A percentile compares a stretch with the other conserved stretches of the same genome.
phyloP scores from a whole-genome alignment of 2,113 vertebrate genomes.

The Chascanopsetta lugubris region DNA sequence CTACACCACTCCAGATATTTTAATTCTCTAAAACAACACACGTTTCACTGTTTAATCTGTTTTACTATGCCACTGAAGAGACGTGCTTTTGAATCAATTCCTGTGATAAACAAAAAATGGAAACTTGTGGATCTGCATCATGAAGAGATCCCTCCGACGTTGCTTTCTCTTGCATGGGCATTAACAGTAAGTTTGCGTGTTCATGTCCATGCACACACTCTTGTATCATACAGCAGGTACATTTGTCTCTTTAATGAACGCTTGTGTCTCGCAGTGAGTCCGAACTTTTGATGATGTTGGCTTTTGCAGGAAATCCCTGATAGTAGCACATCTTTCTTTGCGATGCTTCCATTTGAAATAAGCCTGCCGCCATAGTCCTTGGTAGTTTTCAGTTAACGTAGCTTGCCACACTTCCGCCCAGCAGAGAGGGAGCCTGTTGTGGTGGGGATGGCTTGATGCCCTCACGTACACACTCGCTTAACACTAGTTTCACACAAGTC shows the following conservation, averaged over 20 bases:
- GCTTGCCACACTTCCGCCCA: constrained; percentile 10
- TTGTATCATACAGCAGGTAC: too few relatives aligned
- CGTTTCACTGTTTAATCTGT: too few relatives aligned
- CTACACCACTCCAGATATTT: background rate
- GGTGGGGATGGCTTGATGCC: constrained; percentile 26
- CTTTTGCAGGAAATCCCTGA: background rate
- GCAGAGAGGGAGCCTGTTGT: constrained; percentile 19
- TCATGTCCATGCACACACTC: too few relatives aligned
- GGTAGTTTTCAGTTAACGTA: constrained; percentile 8
- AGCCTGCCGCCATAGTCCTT: constrained; percentile 6
- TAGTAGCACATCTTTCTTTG: constrained; percentile 4
- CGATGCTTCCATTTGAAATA: background rate
- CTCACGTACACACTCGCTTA: constrained; percentile 26
- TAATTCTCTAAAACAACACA: background rate
- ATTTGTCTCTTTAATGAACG: too few relatives aligned
- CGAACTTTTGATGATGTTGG: background rate
- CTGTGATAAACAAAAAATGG: too few relatives aligned
- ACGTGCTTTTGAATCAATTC: too few relatives aligned
- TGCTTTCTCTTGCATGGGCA: too few relatives aligned
- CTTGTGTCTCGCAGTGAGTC: background rate
- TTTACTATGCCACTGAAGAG: too few relatives aligned
- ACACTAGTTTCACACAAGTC: constrained; percentile 57
- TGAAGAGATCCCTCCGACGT: too few relatives aligned
- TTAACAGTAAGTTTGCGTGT: too few relatives aligned
- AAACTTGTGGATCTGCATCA: too few relatives aligned